Conservation (phyloP, 2,888 invertebrate species). For the Sarcophaga caerulescens region DNA sequence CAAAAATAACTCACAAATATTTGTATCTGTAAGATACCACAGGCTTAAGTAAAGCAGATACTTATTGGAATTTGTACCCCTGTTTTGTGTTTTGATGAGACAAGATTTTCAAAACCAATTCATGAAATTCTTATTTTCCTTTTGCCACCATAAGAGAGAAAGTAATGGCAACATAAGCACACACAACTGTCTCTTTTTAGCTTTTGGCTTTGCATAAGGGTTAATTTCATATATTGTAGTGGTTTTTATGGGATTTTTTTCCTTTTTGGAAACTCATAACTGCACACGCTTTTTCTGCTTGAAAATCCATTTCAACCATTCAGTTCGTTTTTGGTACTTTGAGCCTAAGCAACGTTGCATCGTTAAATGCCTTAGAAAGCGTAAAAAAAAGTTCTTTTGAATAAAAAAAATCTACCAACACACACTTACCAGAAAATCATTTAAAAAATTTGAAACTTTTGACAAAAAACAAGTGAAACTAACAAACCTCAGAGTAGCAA, state of each 20-base stretch:
- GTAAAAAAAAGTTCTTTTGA: slow-evolving; percentile 18
- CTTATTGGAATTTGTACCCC: no score
- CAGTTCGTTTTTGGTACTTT: slow-evolving; percentile 78
- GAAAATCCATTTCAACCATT: slow-evolving; percentile 73
- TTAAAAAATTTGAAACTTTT: slow-evolving; percentile 14
- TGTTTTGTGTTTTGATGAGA: no score
- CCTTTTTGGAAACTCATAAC: slow-evolving; percentile 18
- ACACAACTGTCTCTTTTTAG: slow-evolving; percentile 47
- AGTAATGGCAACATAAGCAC: not conserved
- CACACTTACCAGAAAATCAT: not conserved
- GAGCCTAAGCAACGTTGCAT: slow-evolving; percentile 73
- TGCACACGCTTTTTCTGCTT: slow-evolving; percentile 69
- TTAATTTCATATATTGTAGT: slow-evolving; percentile 45
- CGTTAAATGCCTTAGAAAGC: slow-evolving; percentile 36
- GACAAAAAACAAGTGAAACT: slow-evolving; percentile 2
- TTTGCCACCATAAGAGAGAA: slow-evolving; percentile 5
- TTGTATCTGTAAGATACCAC: no score
- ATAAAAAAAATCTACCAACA: not conserved
- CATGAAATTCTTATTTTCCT: no score
- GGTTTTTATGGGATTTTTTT: slow-evolving; percentile 5
- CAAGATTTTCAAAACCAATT: no score
- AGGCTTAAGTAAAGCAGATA: no score
- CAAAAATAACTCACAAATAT: no score
- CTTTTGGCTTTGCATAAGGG: slow-evolving; percentile 10
- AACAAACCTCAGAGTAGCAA: no score